Percentiles rank a stretch among this genome's conserved stretches.
phyloP scores from a whole-genome alignment of 2,797 vertebrate species.

The Diglossa cyanea region DNA sequence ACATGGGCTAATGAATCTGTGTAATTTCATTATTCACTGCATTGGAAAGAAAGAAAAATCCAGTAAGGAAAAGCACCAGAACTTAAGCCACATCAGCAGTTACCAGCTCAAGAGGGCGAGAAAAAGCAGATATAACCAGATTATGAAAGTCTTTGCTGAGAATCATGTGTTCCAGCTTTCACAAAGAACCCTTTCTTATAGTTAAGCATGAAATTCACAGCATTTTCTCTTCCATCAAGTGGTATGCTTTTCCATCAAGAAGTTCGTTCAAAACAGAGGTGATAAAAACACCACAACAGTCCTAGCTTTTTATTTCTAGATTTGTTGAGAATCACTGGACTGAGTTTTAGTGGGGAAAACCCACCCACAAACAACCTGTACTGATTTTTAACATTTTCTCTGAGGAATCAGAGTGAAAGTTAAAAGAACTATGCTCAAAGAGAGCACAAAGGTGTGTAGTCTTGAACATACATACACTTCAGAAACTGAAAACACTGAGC shows the following conservation, averaged over 20 bases:
- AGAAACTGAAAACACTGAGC: not conserved
- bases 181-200: conserved; percentile 37
- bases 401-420: not conserved
- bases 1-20: not conserved
- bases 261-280: not conserved
- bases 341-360: not conserved
- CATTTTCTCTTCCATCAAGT: not conserved
- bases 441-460: not conserved
- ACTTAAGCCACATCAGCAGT: conserved; percentile 30
- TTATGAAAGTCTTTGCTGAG: not conserved
- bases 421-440: not conserved
- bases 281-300: not conserved
- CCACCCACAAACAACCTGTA: not conserved
- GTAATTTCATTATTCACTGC: not conserved
- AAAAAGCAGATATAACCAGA: conserved; percentile 7
- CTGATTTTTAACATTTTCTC: not conserved
- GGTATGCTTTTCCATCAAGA: not conserved
- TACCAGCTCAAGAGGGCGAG: not conserved
- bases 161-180: not conserved
- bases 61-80: not conserved
- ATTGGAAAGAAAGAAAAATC: not conserved
- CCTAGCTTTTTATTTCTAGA: not conserved
- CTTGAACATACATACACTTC: not conserved
- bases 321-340: not conserved
- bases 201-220: not conserved